Conservation (phyloP, 2,888 invertebrate species). For the Stenodera caucasica region DNA sequence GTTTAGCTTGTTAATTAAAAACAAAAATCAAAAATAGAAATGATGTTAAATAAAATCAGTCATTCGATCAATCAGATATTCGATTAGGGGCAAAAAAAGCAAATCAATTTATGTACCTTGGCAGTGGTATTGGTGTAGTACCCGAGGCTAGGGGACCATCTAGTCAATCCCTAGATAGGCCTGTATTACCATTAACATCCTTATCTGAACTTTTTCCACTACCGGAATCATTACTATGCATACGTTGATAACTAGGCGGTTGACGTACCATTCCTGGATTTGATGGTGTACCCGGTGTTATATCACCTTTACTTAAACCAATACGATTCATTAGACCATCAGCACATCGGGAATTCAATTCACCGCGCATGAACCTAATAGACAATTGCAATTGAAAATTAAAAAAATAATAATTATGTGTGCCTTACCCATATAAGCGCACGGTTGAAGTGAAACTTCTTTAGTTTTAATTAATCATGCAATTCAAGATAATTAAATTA, state of each 20-base stretch:
- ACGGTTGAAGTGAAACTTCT: too few relatives aligned
- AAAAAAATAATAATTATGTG: too few relatives aligned
- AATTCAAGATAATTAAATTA: too few relatives aligned
- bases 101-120: slow-evolving; percentile 47
- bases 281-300: slow-evolving; percentile 73
- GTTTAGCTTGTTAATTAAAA: slow-evolving; percentile 31
- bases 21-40: too few relatives aligned
- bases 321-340: slow-evolving; percentile 44
- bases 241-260: slow-evolving; percentile 78
- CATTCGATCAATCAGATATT: background rate
- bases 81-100: too few relatives aligned
- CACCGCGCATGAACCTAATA: slow-evolving; percentile 92
- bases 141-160: slow-evolving; percentile 69
- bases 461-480: too few relatives aligned
- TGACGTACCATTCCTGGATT: slow-evolving; percentile 68
- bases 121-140: slow-evolving; percentile 46
- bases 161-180: slow-evolving; percentile 68
- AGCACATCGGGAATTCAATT: slow-evolving; percentile 63
- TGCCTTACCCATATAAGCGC: too few relatives aligned
- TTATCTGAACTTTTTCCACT: slow-evolving; percentile 71
- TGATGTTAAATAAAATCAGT: too few relatives aligned
- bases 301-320: slow-evolving; percentile 63
- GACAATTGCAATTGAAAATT: too few relatives aligned
- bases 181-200: slow-evolving; percentile 61
- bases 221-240: slow-evolving; percentile 82